These are phyloP conservation scores for Lepus townsendii DNA, from an alignment of 2,797 vertebrate species.

Conservation along the genomic window DNA sequence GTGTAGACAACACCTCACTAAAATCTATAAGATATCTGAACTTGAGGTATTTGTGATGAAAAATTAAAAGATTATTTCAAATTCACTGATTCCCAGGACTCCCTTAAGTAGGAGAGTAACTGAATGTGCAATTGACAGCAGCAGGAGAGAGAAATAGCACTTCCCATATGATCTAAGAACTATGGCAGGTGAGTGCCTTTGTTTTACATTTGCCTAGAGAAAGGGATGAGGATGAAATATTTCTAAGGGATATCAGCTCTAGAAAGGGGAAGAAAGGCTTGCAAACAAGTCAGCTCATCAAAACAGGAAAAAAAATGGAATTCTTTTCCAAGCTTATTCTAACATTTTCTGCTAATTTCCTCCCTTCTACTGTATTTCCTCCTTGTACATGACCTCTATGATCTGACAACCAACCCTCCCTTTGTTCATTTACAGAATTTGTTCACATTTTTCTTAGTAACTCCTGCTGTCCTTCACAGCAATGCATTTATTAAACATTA, in stretches of 20 bases:
- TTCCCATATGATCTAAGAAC: not conserved
- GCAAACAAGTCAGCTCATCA: not conserved
- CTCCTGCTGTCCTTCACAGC: not conserved
- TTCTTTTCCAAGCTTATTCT: not conserved
- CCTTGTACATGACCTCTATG: not conserved
- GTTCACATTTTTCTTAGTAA: constrained; percentile 17
- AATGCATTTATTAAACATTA: not conserved
- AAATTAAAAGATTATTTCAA: constrained; percentile 14
- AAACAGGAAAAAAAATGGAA: not conserved
- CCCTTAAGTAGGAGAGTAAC: not conserved
- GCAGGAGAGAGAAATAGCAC: not conserved
- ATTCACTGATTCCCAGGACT: not conserved
- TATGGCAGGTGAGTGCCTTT: not conserved
- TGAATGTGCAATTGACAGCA: not conserved
- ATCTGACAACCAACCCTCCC: not conserved
- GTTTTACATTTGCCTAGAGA: not conserved
- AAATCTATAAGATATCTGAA: not conserved
- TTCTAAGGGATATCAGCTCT: not conserved
- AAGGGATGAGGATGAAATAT: not conserved
- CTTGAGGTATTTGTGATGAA: constrained; percentile 4
- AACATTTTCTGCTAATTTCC: not conserved
- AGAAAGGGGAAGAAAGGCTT: not conserved
- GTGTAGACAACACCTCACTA: not conserved
- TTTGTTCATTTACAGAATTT: constrained; percentile 6
- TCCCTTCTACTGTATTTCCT: not conserved